phyloP scores from a whole-genome alignment of 2,888 invertebrate genomes.

The Drepanosiphum platanoidis region DNA sequence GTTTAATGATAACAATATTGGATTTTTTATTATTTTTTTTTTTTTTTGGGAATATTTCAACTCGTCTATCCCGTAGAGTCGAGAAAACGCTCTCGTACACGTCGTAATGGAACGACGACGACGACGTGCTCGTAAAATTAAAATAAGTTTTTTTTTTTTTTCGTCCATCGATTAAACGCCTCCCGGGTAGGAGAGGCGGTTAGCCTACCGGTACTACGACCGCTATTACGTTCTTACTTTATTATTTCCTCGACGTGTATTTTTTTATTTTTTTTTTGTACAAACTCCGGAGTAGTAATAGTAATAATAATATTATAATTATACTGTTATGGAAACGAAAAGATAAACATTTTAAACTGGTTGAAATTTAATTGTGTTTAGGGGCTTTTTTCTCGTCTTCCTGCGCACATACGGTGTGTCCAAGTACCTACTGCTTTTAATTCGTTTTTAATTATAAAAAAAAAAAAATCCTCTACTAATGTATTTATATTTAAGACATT shows the following conservation, averaged over 20 bases:
- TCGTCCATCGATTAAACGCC: no score
- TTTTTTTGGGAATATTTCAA: background rate
- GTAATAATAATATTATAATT: no score
- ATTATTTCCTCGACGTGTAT: background rate
- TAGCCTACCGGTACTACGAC: no score
- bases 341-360: slow-evolving; percentile 1
- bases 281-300: background rate
- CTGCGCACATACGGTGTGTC: background rate
- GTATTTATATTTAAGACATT: background rate
- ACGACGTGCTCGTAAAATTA: background rate
- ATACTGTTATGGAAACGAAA: background rate
- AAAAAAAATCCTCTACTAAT: slow-evolving; percentile 16
- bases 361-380: background rate
- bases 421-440: slow-evolving; percentile 19
- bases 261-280: no score
- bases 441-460: slow-evolving; percentile 48
- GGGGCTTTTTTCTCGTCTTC: no score
- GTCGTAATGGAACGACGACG: background rate
- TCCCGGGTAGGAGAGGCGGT: no score
- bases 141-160: no score
- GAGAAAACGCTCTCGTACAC: background rate
- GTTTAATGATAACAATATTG: no score
- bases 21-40: no score
- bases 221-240: background rate
- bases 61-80: background rate